Percentiles rank a stretch among this genome's conserved stretches.
Evolutionary conservation across 2,888 invertebrate genomes (phyloP).

Genomic region (Conomelus anceps): DNA sequence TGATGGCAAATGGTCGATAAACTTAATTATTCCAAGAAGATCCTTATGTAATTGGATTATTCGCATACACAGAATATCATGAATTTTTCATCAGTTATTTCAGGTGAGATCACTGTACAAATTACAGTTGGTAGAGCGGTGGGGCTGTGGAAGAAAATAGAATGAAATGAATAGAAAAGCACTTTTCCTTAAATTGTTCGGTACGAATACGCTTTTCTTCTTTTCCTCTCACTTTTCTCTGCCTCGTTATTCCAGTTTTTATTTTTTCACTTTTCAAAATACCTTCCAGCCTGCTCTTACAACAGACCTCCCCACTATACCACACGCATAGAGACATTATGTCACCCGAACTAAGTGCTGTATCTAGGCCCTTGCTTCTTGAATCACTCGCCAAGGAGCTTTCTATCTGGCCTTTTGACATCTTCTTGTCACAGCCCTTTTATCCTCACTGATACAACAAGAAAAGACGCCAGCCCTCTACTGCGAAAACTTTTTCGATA

Average conservation of each 20-base stretch:
- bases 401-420: not conserved
- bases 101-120: not conserved
- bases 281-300: not conserved
- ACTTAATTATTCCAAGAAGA: not conserved
- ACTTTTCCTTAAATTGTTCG: not conserved
- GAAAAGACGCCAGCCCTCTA: not conserved
- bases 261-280: not conserved
- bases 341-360: not conserved
- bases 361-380: not conserved
- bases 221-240: not conserved
- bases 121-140: not conserved
- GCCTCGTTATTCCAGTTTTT: not conserved
- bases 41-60: not conserved
- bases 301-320: no score
- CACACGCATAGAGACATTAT: not conserved
- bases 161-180: not conserved
- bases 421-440: not conserved
- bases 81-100: not conserved
- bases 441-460: not conserved
- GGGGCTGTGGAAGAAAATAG: not conserved
- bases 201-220: not conserved
- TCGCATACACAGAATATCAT: not conserved
- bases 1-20: not conserved
- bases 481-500: not conserved
- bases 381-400: not conserved